These are phyloP conservation scores for Melanotaenia parkinsoni DNA, from an alignment of 2,797 vertebrate genomes.

Conservation along the genomic window DNA sequence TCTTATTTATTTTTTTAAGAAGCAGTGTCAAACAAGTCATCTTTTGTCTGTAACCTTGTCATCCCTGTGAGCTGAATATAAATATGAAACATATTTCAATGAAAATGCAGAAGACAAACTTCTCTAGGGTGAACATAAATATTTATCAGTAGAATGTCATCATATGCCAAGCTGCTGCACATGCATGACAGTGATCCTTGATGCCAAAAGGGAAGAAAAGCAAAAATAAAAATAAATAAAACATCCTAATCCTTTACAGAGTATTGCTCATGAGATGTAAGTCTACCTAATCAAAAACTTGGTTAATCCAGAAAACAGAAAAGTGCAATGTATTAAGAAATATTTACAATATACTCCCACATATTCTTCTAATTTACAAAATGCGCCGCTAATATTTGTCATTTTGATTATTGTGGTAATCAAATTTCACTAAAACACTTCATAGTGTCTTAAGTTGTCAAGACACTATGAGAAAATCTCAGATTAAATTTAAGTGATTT, in stretches of 20 bases:
- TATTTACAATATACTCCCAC: constrained; percentile 38
- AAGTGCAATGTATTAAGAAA: constrained; percentile 51
- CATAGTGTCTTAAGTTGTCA: neutral
- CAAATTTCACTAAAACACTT: constrained; percentile 10
- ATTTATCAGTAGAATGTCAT: constrained; percentile 31
- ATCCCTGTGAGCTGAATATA: constrained; percentile 26
- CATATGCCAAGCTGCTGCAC: constrained; percentile 35
- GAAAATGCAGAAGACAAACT: constrained; percentile 13
- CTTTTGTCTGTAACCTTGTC: constrained; percentile 11
- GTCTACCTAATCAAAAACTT: constrained; percentile 30
- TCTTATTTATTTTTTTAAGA: constrained; percentile 10
- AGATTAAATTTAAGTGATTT: constrained; percentile 12
- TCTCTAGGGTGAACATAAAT: constrained; percentile 13
- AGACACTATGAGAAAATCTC: constrained; percentile 9
- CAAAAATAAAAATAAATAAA: neutral
- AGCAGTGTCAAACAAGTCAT: constrained; percentile 18
- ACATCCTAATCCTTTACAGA: constrained; percentile 14
- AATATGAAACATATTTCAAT: constrained; percentile 7
- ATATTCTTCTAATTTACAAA: constrained; percentile 25
- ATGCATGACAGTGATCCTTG: constrained; percentile 15
- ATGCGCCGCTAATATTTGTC: constrained; percentile 9
- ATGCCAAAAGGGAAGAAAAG: neutral
- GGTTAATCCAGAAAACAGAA: constrained; percentile 40
- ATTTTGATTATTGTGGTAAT: constrained; percentile 37
- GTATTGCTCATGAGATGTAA: constrained; percentile 52